Percentiles rank a stretch among this genome's conserved stretches.
Conservation (phyloP, 1,140 invertebrate genomes). For the Papilio glaucus region DNA sequence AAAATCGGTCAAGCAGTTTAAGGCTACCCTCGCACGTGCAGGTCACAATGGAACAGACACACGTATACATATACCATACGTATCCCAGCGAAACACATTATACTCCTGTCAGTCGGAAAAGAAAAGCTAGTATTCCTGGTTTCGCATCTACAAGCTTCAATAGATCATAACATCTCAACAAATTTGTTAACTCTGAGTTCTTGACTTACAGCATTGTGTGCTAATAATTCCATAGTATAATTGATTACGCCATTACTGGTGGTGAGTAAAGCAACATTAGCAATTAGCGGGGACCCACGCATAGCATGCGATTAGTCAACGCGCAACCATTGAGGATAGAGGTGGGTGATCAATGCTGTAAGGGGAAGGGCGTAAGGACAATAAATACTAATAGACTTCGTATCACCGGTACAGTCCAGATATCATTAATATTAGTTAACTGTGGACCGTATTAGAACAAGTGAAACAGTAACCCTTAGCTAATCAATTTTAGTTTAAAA, state of each 20-base stretch:
- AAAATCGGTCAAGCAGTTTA: too few species aligned
- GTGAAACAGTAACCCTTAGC: too few species aligned
- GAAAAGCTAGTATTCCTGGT: too few species aligned
- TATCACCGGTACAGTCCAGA: too few species aligned
- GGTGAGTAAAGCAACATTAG: slow-evolving; percentile 14
- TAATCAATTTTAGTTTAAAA: too few species aligned
- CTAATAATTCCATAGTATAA: neutral
- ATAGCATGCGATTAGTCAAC: slow-evolving; percentile 10
- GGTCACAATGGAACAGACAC: too few species aligned
- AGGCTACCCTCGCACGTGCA: too few species aligned
- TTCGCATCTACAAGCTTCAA: neutral
- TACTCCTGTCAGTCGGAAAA: too few species aligned
- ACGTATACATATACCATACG: too few species aligned
- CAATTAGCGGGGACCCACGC: slow-evolving; percentile 6
- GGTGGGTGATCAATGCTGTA: neutral
- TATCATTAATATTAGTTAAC: too few species aligned
- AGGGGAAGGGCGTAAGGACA: neutral
- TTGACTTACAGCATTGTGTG: neutral
- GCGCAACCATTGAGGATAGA: neutral
- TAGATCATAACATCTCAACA: neutral
- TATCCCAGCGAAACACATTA: too few species aligned
- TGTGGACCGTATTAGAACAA: too few species aligned
- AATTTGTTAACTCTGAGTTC: neutral
- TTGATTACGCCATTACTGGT: slow-evolving; percentile 21
- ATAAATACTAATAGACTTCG: neutral